Evolutionary conservation across 2,888 invertebrate species (phyloP), one percentile per base, ranked within the genome.

Genomic region (Drosophila nigricruria): DNA sequence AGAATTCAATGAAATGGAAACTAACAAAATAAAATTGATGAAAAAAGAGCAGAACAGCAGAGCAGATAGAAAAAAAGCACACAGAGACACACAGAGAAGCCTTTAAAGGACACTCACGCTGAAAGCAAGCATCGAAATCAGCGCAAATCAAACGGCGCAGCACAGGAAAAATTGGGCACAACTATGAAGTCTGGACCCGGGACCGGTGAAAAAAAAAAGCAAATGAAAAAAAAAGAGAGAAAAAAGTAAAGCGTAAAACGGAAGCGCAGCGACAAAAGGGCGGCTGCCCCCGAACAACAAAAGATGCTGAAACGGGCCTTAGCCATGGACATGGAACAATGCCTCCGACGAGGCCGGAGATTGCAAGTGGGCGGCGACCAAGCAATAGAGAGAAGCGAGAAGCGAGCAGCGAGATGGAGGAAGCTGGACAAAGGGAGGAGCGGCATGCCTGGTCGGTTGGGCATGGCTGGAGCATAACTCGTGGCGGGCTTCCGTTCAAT

Each of bases 1-100:
- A 85, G 81, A 81, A 87, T 88, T 83, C 88, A 90, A 87, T 90
- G 89, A 90, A 88, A 89, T 90, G 90, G 88, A 90, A 90, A 89
- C 87, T 85, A 81, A 86, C 84, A 81, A 84, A 90, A 84, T 89
- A 80, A 84, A 89, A 86, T 84, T 82, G 76, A 84, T 80, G 70
- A 71, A 70, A 72, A 68, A 65, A 47, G 34, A 36, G n/a, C 8
- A 47, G 27, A 10, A 3, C 20, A 18, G n/a, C 18, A 30, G 20
- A 16, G 43, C 72, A 70, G 50, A 65, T 14, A 67, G 66, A 42
- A 42, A 14, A 60, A 69, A 70, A 66, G 61, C 5, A 12, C 0
- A 40, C 1, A 57, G 66, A 69, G 62, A 52, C 61, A 43, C 14
- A 23, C 16, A 8, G 62, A 77, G 71, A 71, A 71, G 66, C 72